Conservation (phyloP, 2,888 invertebrate genomes). For the Aspidapion aeneum region DNA sequence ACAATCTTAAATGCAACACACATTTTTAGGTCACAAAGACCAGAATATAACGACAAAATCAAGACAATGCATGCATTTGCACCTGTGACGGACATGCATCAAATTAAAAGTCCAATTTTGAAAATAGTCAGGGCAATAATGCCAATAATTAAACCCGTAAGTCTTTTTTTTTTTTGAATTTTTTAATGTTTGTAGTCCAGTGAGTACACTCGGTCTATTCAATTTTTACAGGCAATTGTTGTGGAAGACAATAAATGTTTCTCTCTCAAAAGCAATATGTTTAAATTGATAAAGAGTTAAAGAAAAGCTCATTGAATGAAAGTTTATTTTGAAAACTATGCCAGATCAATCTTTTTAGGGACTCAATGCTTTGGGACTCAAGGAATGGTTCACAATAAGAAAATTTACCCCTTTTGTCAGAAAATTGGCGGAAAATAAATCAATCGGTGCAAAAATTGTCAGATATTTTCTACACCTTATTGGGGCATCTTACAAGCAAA, state of each 20-base stretch:
- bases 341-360: no score
- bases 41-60: slow-evolving; percentile 25
- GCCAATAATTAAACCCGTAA: neutral
- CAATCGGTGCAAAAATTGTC: neutral
- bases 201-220: no score
- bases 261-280: no score
- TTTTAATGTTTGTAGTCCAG: no score
- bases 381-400: neutral
- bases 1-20: no score
- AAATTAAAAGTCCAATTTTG: slow-evolving; percentile 2
- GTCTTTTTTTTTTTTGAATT: neutral
- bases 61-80: slow-evolving; percentile 23
- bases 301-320: no score
- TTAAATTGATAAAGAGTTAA: no score
- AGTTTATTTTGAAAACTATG: no score
- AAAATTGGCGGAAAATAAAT: neutral
- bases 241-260: no score
- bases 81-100: slow-evolving; percentile 20
- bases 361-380: no score
- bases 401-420: neutral
- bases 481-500: neutral
- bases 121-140: neutral
- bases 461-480: neutral
- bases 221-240: no score
- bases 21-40: slow-evolving; percentile 6